Evolutionary conservation across 2,888 invertebrate genomes (phyloP).

Genomic region (Agrotis puta): DNA sequence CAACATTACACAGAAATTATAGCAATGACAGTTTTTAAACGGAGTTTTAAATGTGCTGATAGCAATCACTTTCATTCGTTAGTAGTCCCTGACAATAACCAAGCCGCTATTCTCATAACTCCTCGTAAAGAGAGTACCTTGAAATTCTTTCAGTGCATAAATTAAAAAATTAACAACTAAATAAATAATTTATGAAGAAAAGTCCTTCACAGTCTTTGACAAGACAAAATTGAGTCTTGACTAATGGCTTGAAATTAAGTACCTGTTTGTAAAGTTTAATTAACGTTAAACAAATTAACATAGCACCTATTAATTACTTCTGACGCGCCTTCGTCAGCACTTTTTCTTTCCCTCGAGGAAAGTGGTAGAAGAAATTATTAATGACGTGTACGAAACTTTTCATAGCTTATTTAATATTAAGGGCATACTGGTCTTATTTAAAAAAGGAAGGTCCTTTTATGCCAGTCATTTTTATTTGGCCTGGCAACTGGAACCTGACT

Average conservation of each 20-base stretch:
- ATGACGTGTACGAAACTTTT: slow-evolving; percentile 12
- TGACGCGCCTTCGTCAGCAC: slow-evolving; percentile 41
- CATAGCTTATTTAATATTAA: slow-evolving; percentile 14
- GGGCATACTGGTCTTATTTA: not conserved
- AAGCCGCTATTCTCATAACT: not conserved
- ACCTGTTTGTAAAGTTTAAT: slow-evolving; percentile 33
- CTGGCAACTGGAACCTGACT: not conserved
- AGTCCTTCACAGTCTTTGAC: slow-evolving; percentile 3
- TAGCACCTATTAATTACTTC: slow-evolving; percentile 40
- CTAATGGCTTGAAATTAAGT: slow-evolving; percentile 34
- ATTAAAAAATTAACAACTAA: not conserved
- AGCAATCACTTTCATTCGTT: too few species aligned
- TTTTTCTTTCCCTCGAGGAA: slow-evolving; percentile 25
- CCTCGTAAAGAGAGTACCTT: too few species aligned
- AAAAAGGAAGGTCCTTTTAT: slow-evolving; percentile 15
- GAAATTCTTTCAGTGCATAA: not conserved
- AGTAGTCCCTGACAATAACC: not conserved
- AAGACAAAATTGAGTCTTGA: slow-evolving; percentile 5
- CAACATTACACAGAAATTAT: too few species aligned
- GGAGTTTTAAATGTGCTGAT: too few species aligned
- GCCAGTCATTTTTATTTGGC: slow-evolving; percentile 9
- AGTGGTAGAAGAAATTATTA: slow-evolving; percentile 38
- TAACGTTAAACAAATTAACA: slow-evolving; percentile 44
- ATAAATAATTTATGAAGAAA: slow-evolving; percentile 4
- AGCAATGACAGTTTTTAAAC: too few species aligned